Conservation (phyloP, 2,888 invertebrate genomes). For the Zaprionus obscuricornis region DNA sequence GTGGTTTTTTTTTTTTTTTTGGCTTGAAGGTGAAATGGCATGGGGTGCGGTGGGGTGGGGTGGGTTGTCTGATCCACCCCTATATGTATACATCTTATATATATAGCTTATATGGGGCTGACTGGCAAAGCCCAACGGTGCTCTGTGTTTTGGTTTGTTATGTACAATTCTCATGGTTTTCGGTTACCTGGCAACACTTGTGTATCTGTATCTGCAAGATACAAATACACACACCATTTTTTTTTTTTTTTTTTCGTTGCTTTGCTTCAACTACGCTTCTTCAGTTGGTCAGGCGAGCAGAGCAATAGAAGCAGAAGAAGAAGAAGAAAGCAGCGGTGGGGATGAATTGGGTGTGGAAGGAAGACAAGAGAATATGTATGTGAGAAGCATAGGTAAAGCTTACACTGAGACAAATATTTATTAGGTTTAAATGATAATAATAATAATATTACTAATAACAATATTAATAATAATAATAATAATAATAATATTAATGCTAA, state of each 20-base stretch:
- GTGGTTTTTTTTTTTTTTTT: no score
- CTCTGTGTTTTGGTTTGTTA: conserved; percentile 79
- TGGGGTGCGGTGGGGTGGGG: conserved; percentile 1
- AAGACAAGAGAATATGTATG: no score
- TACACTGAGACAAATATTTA: no score
- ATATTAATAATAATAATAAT: no score
- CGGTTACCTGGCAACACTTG: conserved; percentile 74
- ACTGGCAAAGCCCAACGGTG: conserved; percentile 13
- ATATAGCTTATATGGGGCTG: not conserved
- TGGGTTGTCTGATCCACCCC: conserved; percentile 38
- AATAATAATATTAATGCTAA: no score
- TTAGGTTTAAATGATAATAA: no score
- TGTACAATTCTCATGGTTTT: conserved; percentile 70
- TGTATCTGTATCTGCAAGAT: conserved; percentile 61
- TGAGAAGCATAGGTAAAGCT: no score
- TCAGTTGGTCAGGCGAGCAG: conserved; percentile 43
- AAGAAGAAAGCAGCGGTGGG: not conserved
- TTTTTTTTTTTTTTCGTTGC: not conserved
- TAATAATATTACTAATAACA: no score
- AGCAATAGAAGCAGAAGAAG: not conserved
- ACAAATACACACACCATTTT: conserved; percentile 46
- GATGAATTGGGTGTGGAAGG: no score
- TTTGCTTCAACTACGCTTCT: conserved; percentile 21
- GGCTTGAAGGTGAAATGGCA: not conserved
- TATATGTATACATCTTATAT: conserved; percentile 17